Evolutionary conservation across 2,797 vertebrate species (phyloP).

Genomic region (Gallinago stenura): DNA sequence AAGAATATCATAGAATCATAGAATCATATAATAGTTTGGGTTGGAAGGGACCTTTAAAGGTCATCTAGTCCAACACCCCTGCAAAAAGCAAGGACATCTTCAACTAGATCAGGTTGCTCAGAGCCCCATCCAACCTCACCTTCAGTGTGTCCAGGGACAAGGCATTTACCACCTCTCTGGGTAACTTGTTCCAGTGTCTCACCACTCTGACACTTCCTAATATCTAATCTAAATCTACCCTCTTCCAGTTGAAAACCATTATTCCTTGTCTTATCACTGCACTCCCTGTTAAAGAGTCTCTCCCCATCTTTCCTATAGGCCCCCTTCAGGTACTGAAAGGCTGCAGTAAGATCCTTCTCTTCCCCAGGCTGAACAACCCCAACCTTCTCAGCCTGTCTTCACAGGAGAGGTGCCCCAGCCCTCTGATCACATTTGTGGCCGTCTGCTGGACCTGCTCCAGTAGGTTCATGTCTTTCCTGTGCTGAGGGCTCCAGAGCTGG

Average conservation of each 20-base stretch:
- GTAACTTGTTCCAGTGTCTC: background rate
- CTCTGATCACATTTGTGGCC: background rate
- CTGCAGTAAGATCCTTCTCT: background rate
- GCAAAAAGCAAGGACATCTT: background rate
- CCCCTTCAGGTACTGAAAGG: background rate
- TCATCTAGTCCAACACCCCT: background rate
- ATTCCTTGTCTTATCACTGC: too few relatives aligned
- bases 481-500: background rate
- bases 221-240: too few relatives aligned
- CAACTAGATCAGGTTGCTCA: background rate
- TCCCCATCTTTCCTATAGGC: too few relatives aligned
- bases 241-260: too few relatives aligned
- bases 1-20: background rate
- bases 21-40: background rate
- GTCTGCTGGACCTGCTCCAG: background rate
- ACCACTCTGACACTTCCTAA: background rate
- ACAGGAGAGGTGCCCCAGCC: background rate
- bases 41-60: background rate
- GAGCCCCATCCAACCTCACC: background rate
- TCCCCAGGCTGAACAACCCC: background rate
- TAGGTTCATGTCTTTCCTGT: background rate
- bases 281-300: too few relatives aligned
- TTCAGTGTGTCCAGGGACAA: background rate
- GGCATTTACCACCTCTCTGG: background rate
- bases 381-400: background rate